A percentile compares a stretch with the other conserved stretches of the same genome.
These are phyloP conservation scores for Melopsittacus undulatus DNA, from an alignment of 2,797 vertebrate species.

Conservation along the genomic window DNA sequence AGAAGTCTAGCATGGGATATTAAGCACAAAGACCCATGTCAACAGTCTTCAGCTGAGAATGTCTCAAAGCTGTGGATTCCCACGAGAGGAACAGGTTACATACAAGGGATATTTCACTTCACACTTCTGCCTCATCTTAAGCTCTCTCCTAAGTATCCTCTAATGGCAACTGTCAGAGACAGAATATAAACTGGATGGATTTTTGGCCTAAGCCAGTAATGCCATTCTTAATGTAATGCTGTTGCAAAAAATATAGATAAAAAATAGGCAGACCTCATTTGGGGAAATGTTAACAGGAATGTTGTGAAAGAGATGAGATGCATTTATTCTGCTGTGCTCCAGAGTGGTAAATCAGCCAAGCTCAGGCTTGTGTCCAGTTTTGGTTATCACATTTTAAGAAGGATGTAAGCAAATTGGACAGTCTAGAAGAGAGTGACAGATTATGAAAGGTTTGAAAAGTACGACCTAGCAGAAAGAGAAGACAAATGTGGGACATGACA, in stretches of 20 bases:
- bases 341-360: slow-evolving; percentile 60
- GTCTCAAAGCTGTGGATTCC: slow-evolving; percentile 35
- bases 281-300: slow-evolving; percentile 66
- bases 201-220: slow-evolving; percentile 47
- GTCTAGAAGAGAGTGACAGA: slow-evolving; percentile 69
- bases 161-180: neutral
- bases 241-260: slow-evolving; percentile 46
- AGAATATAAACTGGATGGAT: slow-evolving; percentile 20
- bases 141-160: slow-evolving; percentile 6
- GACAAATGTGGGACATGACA: slow-evolving; percentile 59
- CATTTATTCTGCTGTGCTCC: slow-evolving; percentile 67
- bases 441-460: slow-evolving; percentile 64
- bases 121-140: neutral
- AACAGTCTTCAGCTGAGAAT: slow-evolving; percentile 39
- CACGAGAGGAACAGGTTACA: slow-evolving; percentile 16
- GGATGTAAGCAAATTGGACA: slow-evolving; percentile 68
- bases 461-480: slow-evolving; percentile 45
- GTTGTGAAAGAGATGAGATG: slow-evolving; percentile 69
- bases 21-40: slow-evolving; percentile 23
- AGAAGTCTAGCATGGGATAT: neutral
- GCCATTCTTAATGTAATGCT: slow-evolving; percentile 23
- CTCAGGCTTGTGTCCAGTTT: slow-evolving; percentile 64
- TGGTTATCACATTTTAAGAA: slow-evolving; percentile 69
- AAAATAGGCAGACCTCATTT: slow-evolving; percentile 66
- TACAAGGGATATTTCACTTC: neutral